phyloP scores from a whole-genome alignment of 2,888 invertebrate genomes.

The Argyresthia albistria region DNA sequence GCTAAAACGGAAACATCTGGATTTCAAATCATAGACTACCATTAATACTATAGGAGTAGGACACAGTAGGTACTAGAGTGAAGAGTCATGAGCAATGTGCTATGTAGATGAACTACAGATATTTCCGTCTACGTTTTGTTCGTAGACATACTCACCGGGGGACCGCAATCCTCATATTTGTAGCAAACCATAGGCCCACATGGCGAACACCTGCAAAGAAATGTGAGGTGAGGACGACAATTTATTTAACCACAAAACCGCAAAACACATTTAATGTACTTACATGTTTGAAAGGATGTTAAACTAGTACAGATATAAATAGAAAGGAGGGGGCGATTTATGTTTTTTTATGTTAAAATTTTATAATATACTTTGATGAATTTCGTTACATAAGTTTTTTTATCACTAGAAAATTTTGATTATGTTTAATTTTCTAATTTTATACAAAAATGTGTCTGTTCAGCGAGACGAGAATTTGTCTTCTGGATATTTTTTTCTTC shows the following conservation, averaged over 20 bases:
- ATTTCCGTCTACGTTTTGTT: neutral
- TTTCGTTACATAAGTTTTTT: neutral
- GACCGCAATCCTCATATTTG: constrained; percentile 67
- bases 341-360: neutral
- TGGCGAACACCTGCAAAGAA: constrained; percentile 41
- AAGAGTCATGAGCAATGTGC: neutral
- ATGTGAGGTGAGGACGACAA: neutral
- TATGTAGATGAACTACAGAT: neutral
- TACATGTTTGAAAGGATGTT: neutral
- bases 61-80: neutral
- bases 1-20: constrained; percentile 24
- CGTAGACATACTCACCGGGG: constrained; percentile 31
- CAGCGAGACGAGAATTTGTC: neutral
- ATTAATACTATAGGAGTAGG: too few species aligned
- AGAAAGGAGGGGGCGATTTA: neutral
- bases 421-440: neutral
- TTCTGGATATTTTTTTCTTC: constrained; percentile 8
- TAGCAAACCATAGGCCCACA: constrained; percentile 66
- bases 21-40: too few species aligned
- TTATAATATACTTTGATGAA: neutral
- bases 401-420: neutral
- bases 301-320: neutral
- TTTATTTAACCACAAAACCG: neutral
- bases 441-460: neutral
- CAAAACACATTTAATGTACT: too few species aligned